phyloP scores from a whole-genome alignment of 2,888 invertebrate species.

The Congeria kusceri region DNA sequence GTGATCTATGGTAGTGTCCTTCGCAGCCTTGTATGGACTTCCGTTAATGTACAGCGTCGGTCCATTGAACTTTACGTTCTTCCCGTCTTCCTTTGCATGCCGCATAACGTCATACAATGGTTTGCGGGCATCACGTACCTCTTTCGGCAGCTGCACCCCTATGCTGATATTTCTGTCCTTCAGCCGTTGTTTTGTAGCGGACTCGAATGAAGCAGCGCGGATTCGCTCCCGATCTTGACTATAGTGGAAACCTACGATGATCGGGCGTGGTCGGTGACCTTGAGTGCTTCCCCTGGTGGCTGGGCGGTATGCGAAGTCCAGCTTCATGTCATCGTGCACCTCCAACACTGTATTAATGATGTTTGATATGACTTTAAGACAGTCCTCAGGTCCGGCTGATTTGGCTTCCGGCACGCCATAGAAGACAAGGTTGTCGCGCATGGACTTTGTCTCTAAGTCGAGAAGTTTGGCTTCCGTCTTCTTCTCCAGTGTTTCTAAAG shows the following conservation, averaged over 20 bases:
- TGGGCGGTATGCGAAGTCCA: background rate
- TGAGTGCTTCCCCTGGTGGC: background rate
- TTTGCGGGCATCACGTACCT: background rate
- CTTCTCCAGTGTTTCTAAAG: no score
- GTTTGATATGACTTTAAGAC: no score
- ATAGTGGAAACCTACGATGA: background rate
- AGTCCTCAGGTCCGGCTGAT: no score
- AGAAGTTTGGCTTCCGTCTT: no score
- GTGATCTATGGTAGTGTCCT: no score
- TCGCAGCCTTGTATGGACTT: background rate
- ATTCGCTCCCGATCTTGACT: background rate
- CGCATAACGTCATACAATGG: constrained; percentile 2
- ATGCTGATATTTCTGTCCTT: background rate
- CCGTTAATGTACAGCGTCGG: background rate
- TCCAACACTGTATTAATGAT: no score
- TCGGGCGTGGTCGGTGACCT: background rate
- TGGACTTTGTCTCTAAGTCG: no score
- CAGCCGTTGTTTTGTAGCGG: background rate
- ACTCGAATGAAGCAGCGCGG: background rate
- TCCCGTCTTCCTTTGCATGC: background rate
- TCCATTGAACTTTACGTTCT: background rate
- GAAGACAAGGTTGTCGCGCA: no score
- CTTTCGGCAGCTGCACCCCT: background rate
- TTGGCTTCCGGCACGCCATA: no score
- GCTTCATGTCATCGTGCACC: no score